Evolutionary conservation across 2,797 vertebrate species (phyloP), one percentile per base, ranked within the genome.

Genomic region (Taeniopygia guttata): DNA sequence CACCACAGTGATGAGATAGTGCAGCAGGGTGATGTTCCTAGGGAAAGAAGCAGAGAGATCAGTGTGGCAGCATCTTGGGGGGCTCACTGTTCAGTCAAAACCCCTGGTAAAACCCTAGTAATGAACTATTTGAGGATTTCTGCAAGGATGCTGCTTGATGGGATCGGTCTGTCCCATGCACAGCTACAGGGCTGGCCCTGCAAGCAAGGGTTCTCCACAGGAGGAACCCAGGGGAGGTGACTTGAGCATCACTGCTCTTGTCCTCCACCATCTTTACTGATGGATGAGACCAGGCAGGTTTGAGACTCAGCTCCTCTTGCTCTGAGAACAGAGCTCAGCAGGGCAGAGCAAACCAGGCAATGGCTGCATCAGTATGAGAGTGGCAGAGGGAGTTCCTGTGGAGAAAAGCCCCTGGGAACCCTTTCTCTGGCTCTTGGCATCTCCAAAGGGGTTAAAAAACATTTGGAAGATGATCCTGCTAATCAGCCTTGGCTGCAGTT

Each of bases 1-100:
- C 90, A 99, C 98, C 9, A 99, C 98, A 93, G 99, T 99, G 98
- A 99, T 99, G 96, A 99, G 98, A 98, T 99, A 99, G 97, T 99
- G 99, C 97, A 99, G 98, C 63, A 99, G 98, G 49, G 99, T 99
- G 96, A 99, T 98, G 96, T 99, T 99, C 96, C 99, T 99, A 94
- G 58, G 23, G 23, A 81, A 10, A 92, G 40, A 16, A 87, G 46
- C 1, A 5, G 46, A 0, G 5, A 91, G 36, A 46, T 95, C 70
- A 90, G 49, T 0, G 2, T 51, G 56, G n/a, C 1, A 3, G 77
- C 42, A 60, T 26, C 32, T 2, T 1, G 11, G 17, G 49, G 22
- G 58, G 38, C 12, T 0, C 2, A 58, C 1, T 78, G 22, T 11
- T 87, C 46, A 19, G 6, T 1, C 2, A 8, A 76, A 79, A 36